Evolutionary conservation across 1,140 invertebrate genomes (phyloP).

Genomic region (Bombus soroeensis): DNA sequence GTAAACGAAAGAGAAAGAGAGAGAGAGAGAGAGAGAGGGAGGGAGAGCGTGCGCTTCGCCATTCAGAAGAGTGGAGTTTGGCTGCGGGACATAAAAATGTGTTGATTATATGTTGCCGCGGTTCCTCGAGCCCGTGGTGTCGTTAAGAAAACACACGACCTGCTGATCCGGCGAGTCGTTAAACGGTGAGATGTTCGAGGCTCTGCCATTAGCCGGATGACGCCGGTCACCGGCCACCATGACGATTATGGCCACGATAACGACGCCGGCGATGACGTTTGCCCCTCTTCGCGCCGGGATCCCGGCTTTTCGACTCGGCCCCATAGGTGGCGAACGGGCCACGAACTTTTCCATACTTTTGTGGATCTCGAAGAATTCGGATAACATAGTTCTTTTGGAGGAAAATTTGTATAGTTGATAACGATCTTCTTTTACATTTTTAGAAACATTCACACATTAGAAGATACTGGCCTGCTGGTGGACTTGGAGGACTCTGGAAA

Average conservation of each 20-base stretch:
- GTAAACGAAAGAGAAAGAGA: slow-evolving; percentile 18
- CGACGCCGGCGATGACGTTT: slow-evolving; percentile 27
- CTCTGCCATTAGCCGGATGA: slow-evolving; percentile 58
- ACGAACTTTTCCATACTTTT: not conserved
- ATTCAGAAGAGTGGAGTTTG: slow-evolving; percentile 80
- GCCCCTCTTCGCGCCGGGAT: slow-evolving; percentile 2
- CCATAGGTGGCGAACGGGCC: slow-evolving; percentile 2
- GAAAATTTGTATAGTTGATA: not conserved
- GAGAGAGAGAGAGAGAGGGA: not conserved
- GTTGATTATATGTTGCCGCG: slow-evolving; percentile 82
- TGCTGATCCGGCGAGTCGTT: slow-evolving; percentile 56
- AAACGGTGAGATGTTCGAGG: slow-evolving; percentile 63
- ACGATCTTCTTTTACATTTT: not conserved
- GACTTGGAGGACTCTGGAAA: too few species aligned
- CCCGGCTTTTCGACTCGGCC: not conserved
- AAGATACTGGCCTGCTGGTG: too few species aligned
- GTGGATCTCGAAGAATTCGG: not conserved
- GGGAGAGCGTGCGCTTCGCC: slow-evolving; percentile 66
- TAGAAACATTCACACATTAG: too few species aligned
- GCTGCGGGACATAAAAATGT: slow-evolving; percentile 82
- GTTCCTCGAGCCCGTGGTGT: slow-evolving; percentile 75
- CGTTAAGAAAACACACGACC: slow-evolving; percentile 77
- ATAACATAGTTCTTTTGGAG: not conserved
- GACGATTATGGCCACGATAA: slow-evolving; percentile 48
- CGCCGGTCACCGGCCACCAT: slow-evolving; percentile 43